Conservation (phyloP, 2,888 invertebrate species). For the Apodemia hepburni region DNA sequence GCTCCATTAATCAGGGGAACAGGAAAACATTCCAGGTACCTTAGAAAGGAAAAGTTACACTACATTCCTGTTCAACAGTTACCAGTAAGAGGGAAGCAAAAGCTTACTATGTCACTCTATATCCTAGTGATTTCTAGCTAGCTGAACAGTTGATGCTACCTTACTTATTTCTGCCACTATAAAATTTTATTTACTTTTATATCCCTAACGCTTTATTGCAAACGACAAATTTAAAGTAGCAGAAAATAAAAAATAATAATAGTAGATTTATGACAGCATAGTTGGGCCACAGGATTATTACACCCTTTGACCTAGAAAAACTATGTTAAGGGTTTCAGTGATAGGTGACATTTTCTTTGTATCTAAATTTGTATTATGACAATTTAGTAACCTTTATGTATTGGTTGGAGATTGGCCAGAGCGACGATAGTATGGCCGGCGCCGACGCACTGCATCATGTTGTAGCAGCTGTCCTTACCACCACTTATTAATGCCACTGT, state of each 20-base stretch:
- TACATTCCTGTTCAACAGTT: no score
- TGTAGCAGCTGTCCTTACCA: slow-evolving; percentile 99
- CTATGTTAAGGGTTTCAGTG: slow-evolving; percentile 14
- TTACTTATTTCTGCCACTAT: no score
- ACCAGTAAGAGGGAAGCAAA: not conserved
- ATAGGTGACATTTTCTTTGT: slow-evolving; percentile 25
- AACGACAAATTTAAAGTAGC: not conserved
- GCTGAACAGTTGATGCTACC: no score
- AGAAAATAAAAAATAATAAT: not conserved
- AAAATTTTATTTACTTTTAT: no score
- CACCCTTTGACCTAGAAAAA: not conserved
- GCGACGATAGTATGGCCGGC: slow-evolving; percentile 98
- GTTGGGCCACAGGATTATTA: not conserved
- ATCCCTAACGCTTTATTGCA: no score
- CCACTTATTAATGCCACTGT: slow-evolving; percentile 96
- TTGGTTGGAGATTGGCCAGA: slow-evolving; percentile 96
- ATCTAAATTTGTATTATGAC: slow-evolving; percentile 26
- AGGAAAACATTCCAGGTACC: no score
- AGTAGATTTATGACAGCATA: not conserved
- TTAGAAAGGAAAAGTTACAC: no score
- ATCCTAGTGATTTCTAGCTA: no score
- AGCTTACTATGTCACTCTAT: no score
- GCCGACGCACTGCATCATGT: slow-evolving; percentile 98
- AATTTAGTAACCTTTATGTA: slow-evolving; percentile 83
- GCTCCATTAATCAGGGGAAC: no score